These are phyloP conservation scores for Lateolabrax maculatus DNA, from an alignment of 2,797 vertebrate species.

Conservation along the genomic window DNA sequence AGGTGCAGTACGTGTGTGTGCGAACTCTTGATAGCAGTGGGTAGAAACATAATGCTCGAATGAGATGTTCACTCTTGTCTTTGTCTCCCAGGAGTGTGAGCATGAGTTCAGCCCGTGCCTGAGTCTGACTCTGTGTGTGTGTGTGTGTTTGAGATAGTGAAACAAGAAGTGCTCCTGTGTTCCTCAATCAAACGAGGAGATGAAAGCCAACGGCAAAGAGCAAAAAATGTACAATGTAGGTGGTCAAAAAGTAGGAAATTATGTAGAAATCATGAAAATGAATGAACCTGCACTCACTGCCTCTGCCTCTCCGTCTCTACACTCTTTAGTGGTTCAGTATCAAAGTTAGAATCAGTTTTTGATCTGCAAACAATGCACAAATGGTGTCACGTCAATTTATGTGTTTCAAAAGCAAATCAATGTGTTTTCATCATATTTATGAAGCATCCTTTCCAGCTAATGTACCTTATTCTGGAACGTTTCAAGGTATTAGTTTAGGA, in stretches of 20 bases:
- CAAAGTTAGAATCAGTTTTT: background rate
- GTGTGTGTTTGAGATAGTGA: background rate
- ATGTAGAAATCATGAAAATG: background rate
- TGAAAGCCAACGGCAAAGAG: conserved; percentile 8
- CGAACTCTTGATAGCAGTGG: conserved; percentile 43
- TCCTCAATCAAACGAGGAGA: background rate
- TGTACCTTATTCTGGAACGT: conserved; percentile 24
- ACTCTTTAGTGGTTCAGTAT: background rate
- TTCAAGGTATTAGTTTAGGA: conserved; percentile 25
- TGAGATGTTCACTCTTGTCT: conserved; percentile 62
- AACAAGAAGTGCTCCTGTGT: background rate
- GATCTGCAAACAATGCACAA: conserved; percentile 9
- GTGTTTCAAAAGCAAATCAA: conserved; percentile 28
- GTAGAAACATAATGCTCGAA: conserved; percentile 38
- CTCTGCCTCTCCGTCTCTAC: background rate
- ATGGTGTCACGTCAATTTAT: conserved; percentile 3
- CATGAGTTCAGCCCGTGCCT: conserved; percentile 36
- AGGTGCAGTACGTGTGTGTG: conserved; percentile 41
- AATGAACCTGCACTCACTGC: background rate
- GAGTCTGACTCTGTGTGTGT: conserved; percentile 4
- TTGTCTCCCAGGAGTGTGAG: conserved; percentile 40
- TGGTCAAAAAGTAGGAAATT: background rate
- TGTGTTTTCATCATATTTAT: conserved; percentile 52
- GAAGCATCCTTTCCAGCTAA: conserved; percentile 31
- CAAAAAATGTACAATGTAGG: background rate